Base-by-base conservation (phyloP, 1,140 invertebrate genomes). In the Drosophila truncata region DNA sequence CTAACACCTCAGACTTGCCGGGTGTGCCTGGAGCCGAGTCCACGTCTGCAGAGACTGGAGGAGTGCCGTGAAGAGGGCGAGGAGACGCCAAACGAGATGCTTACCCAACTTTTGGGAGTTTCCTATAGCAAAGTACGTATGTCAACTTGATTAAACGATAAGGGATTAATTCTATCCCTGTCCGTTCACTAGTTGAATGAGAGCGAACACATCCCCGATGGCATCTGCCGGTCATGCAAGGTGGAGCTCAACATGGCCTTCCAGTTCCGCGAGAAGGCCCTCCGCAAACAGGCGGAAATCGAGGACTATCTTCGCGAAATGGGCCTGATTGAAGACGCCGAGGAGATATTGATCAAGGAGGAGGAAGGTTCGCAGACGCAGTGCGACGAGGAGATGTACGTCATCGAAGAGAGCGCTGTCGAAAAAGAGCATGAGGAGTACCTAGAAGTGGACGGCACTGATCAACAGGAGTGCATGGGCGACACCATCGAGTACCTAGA, bases 1-100 rank as follows among this genome's bases (percentile, higher is more conserved):
- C 50, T 92, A 25, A 73, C 66, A 41, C 77, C 91, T 14, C 91
- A 92, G 29, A 81, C 62, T 52, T 92, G 91, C 37, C 87, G 91
- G 13, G 78, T 92, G 37, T 92, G 91, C 63, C 69, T 92, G 49
- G 80, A 81, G 44, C 61, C 70, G 18, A 75, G 69, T 55, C 49
- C 76, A 33, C 78, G 88, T 10, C 57, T 92, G 33, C 84, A 88
- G 52, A 66, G 77, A 7, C 74, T 92, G 44, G 82, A 92, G 18
- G 83, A 86, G 46, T 54, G 82, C 20, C 76, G 87, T 10, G 91
- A 92, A 13, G 91, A 92, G 55, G 91, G 84, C 20, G 91, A 92
- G 55, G 91, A 92, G 72, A 77, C 91, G 9, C 91, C 91, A 29
- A 86, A 90, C 72, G 84, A 92, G 67, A 92, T 92, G 91, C 71